Conservation (phyloP, 2,797 vertebrate species). For the Falco peregrinus region DNA sequence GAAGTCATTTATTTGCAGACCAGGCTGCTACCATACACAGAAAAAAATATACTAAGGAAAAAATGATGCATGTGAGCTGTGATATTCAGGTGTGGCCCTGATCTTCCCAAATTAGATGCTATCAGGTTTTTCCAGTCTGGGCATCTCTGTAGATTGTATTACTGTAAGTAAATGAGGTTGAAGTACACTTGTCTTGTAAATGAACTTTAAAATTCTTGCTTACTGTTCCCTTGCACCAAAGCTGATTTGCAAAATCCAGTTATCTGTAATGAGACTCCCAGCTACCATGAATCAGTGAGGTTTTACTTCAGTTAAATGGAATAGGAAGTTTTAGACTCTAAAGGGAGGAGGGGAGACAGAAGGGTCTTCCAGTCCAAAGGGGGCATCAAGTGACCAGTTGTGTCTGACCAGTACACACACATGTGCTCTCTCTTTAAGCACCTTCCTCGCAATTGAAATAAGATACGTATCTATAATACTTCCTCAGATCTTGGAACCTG, state of each 20-base stretch:
- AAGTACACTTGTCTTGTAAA: neutral
- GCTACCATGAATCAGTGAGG: neutral
- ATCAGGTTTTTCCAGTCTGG: neutral
- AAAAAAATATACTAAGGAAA: neutral
- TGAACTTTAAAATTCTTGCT: neutral
- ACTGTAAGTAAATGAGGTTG: neutral
- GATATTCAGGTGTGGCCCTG: neutral
- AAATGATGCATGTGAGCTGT: accelerated
- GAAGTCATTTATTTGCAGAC: neutral
- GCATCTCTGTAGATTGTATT: neutral
- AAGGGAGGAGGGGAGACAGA: neutral
- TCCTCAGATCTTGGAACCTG: neutral
- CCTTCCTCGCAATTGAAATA: neutral
- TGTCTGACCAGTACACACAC: neutral
- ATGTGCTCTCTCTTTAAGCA: neutral
- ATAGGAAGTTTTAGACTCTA: neutral
- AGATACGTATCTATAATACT: neutral
- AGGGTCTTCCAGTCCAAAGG: neutral
- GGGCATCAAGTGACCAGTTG: accelerated
- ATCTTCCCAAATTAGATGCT: neutral
- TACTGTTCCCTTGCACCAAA: neutral
- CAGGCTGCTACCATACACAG: neutral
- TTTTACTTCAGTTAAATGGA: neutral
- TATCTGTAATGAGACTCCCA: neutral
- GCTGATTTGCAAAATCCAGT: constrained; percentile 29